Evolutionary conservation across 2,797 vertebrate species (phyloP), one percentile per base, ranked within the genome.

Genomic region (Galago senegalensis): DNA sequence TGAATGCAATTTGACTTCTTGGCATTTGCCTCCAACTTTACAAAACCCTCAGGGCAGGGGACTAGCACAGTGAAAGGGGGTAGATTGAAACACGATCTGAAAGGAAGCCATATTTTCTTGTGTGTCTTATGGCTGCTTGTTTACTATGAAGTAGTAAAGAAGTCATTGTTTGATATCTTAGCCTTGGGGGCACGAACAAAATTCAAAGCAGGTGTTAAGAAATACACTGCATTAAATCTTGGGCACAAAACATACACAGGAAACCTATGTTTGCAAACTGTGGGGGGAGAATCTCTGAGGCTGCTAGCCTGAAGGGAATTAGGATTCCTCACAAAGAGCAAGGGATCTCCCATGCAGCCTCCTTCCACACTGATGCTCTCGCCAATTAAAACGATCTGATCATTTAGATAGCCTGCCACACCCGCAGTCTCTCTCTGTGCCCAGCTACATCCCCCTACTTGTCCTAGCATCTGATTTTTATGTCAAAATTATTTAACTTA

Each of bases 1-100:
- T 93, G 93, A 87, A 87, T 91, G 79, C 79, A 93, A 0, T 93
- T 83, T 95, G 93, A 92, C 94, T 96, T 96, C 40, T 73, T 93
- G 81, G 91, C 43, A 31, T 90, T 93, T 83, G 58, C 85, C 93
- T 97, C 96, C 93, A 94, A 84, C 87, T 94, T 49, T 65, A 46
- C 76, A 73, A 67, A 87, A 63, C 40, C 40, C 56, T 95, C 56
- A 37, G 93, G 83, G 73, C 87, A 77, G 70, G 94, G 82, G 84
- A 72, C 87, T 27, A 60, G 69, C 77, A 18, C 1, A 0, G 72
- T 49, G 31, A 84, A 14, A 87, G 65, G 84, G 93, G 81, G n/a
- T 34, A 61, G 75, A 83, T 31, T 40, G 89, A 94, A 91, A 37
- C 31, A 29, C 37, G 77, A 0, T 58, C 83, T 4, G 93, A 89